Percentiles rank a stretch among this genome's conserved stretches.
Conservation (phyloP, 2,113 vertebrate genomes). For the Nanorana parkeri region DNA sequence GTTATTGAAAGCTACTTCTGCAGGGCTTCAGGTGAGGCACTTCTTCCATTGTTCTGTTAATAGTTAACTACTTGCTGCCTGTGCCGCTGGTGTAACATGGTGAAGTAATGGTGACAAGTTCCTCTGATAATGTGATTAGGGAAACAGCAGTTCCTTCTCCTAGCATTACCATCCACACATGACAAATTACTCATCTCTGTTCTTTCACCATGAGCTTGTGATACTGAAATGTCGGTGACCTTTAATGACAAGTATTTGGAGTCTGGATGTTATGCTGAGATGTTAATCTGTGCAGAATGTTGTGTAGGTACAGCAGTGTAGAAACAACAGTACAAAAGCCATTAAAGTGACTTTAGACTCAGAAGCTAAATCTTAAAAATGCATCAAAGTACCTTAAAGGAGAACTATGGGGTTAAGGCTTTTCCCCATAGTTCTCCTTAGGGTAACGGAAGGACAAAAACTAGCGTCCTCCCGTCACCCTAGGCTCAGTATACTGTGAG, state of each 20-base stretch:
- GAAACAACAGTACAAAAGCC: background rate
- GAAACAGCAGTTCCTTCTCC: constrained; percentile 26
- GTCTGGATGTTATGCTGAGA: constrained; percentile 26
- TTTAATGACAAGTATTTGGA: constrained; percentile 40
- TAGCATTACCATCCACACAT: background rate
- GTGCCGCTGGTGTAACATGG: background rate
- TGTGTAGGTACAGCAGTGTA: background rate
- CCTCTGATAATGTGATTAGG: constrained; percentile 30
- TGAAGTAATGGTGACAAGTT: constrained; percentile 33
- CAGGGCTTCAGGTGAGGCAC: constrained; percentile 37
- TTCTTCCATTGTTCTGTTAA: constrained; percentile 24
- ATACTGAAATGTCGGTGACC: constrained; percentile 24
- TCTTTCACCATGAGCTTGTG: constrained; percentile 3
- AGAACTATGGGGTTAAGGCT: no score
- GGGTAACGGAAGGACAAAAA: no score
- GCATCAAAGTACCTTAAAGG: no score
- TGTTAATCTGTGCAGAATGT: constrained; percentile 28
- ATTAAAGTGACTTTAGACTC: background rate
- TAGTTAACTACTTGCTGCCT: constrained; percentile 24
- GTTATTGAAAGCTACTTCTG: constrained; percentile 14
- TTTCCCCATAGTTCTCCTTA: no score
- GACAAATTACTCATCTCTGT: constrained; percentile 26
- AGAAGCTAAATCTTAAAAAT: no score
- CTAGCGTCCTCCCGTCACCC: no score
- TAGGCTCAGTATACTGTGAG: no score